phyloP scores from a whole-genome alignment of 2,113 vertebrate genomes.

The Colossoma macropomum region DNA sequence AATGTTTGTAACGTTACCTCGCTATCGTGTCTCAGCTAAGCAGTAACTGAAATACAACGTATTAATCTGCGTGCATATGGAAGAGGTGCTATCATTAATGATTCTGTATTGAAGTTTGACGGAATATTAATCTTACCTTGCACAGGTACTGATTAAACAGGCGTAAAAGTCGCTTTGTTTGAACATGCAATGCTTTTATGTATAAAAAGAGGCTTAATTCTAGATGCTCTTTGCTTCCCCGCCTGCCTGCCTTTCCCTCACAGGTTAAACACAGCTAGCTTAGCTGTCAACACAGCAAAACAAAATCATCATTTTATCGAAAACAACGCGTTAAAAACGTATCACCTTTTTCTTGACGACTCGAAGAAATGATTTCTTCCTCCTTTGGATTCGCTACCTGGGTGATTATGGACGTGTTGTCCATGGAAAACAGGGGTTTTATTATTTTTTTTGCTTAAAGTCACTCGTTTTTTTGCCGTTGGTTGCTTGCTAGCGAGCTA shows the following conservation, averaged over 20 bases:
- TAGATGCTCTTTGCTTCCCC: neutral
- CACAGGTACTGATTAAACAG: neutral
- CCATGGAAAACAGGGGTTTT: conserved; percentile 90
- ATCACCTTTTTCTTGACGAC: conserved; percentile 94
- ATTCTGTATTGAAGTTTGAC: neutral
- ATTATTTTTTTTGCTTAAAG: conserved; percentile 69
- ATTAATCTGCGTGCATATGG: neutral
- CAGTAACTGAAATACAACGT: neutral
- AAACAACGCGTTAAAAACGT: neutral
- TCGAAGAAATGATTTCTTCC: conserved; percentile 89
- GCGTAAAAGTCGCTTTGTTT: neutral
- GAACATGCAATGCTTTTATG: neutral
- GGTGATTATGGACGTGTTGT: conserved; percentile 99
- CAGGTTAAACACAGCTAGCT: conserved; percentile 5
- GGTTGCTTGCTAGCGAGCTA: conserved; percentile 66
- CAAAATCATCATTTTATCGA: neutral
- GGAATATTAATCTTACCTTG: neutral
- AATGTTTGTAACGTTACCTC: no score
- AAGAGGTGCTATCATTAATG: neutral
- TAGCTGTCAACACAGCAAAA: conserved; percentile 38
- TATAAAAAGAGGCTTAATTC: neutral
- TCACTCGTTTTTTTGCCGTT: conserved; percentile 58
- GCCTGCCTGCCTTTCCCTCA: neutral
- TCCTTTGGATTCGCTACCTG: conserved; percentile 99
- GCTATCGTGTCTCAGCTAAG: neutral